Conservation (phyloP, 2,888 invertebrate species). For the Acrobasis suavella region DNA sequence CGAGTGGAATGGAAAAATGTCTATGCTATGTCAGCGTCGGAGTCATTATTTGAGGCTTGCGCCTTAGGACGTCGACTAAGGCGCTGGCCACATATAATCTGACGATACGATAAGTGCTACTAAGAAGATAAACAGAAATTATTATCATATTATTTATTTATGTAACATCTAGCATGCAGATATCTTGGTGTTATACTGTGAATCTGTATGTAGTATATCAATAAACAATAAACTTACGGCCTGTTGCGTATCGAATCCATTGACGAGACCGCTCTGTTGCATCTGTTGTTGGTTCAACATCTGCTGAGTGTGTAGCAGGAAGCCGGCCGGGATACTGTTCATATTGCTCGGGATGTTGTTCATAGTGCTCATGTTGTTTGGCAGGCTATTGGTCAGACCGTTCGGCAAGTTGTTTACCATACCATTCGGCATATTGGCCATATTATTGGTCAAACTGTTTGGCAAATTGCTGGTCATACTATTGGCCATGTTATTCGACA, state of each 20-base stretch:
- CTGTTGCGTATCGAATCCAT: conserved; percentile 68
- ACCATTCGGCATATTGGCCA: conserved; percentile 32
- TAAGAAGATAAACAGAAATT: no score
- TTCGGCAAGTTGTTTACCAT: conserved; percentile 26
- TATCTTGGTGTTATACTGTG: not conserved
- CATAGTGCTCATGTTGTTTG: conserved; percentile 25
- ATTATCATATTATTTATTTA: no score
- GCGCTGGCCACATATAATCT: no score
- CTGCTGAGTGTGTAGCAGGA: conserved; percentile 63
- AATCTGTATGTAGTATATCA: conserved; percentile 6
- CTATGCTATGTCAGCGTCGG: no score
- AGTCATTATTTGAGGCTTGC: no score
- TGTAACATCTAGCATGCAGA: no score
- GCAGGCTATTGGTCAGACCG: conserved; percentile 28
- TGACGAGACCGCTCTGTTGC: conserved; percentile 56
- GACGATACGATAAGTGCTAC: no score
- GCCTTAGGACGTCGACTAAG: no score
- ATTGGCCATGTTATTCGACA: conserved; percentile 26
- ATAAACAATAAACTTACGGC: conserved; percentile 51
- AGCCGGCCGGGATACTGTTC: conserved; percentile 39
- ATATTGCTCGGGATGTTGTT: conserved; percentile 27
- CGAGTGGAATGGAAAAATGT: no score
- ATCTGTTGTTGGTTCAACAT: conserved; percentile 47
- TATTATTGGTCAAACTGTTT: conserved; percentile 29
- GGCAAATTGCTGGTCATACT: conserved; percentile 20